Evolutionary conservation across 2,113 vertebrate species (phyloP).

Genomic region (Carollia perspicillata): DNA sequence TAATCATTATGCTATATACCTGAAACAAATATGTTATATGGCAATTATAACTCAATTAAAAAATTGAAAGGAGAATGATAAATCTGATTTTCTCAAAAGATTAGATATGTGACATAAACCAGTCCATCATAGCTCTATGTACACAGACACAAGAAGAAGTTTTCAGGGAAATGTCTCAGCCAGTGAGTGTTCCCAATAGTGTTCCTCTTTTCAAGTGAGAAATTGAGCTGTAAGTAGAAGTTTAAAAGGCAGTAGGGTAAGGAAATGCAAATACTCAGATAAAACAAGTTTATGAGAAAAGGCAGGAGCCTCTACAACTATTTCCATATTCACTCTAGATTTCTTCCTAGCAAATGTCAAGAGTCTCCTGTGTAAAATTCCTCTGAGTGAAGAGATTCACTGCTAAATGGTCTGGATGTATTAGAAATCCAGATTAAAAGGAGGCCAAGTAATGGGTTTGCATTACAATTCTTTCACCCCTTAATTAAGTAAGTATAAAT

Average conservation of each 20-base stretch:
- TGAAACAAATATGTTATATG: background rate
- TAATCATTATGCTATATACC: background rate
- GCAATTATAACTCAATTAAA: background rate
- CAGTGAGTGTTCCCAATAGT: background rate
- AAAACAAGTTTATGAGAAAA: slow-evolving; percentile 47
- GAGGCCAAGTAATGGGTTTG: background rate
- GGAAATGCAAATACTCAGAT: background rate
- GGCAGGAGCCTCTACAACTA: background rate
- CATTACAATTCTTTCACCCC: slow-evolving; percentile 14
- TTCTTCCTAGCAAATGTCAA: slow-evolving; percentile 50
- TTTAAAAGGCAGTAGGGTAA: slow-evolving; percentile 19
- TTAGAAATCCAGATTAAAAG: slow-evolving; percentile 44
- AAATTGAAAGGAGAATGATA: background rate
- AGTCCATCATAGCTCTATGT: background rate
- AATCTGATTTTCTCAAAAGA: background rate
- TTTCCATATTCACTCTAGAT: slow-evolving; percentile 31
- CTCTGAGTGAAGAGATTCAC: background rate
- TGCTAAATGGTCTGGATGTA: slow-evolving; percentile 35
- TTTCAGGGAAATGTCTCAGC: background rate
- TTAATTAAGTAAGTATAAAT: background rate
- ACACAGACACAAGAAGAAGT: background rate
- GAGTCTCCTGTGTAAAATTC: background rate
- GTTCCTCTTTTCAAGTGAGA: background rate
- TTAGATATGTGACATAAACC: background rate
- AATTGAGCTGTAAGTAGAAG: slow-evolving; percentile 7